These are phyloP conservation scores for Oreortyx pictus DNA, from an alignment of 2,797 vertebrate genomes.

Conservation along the genomic window DNA sequence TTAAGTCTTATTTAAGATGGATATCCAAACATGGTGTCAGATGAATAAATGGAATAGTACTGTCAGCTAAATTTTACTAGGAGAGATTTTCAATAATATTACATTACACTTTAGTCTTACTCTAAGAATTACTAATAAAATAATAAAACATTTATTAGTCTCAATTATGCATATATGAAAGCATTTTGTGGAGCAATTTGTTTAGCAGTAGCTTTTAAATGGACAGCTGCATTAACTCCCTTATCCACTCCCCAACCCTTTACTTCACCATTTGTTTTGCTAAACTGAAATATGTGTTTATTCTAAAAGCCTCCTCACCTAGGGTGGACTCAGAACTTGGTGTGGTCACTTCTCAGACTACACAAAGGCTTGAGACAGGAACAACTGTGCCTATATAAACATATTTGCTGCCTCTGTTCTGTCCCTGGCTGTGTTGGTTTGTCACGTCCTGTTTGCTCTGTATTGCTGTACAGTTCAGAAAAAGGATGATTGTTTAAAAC, in stretches of 20 bases:
- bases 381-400: not conserved
- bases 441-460: not conserved
- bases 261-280: not conserved
- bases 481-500: not conserved
- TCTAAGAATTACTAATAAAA: slow-evolving; percentile 37
- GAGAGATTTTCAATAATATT: not conserved
- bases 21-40: slow-evolving; percentile 52
- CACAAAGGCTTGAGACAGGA: not conserved
- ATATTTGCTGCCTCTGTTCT: not conserved
- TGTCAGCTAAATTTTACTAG: slow-evolving; percentile 3
- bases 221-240: not conserved
- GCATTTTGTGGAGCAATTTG: not conserved
- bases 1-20: slow-evolving; percentile 12
- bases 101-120: not conserved
- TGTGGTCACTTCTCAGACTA: not conserved
- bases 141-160: slow-evolving; percentile 28
- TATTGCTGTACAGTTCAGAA: not conserved
- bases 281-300: not conserved
- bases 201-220: slow-evolving; percentile 10
- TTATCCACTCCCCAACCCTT: not conserved
- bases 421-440: rapidly evolving
- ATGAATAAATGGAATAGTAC: not conserved
- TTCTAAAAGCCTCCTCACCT: not conserved
- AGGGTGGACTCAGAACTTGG: not conserved
- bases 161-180: slow-evolving; percentile 31